Conservation (phyloP, 2,888 invertebrate species). For the Lepidochitona cinerea region DNA sequence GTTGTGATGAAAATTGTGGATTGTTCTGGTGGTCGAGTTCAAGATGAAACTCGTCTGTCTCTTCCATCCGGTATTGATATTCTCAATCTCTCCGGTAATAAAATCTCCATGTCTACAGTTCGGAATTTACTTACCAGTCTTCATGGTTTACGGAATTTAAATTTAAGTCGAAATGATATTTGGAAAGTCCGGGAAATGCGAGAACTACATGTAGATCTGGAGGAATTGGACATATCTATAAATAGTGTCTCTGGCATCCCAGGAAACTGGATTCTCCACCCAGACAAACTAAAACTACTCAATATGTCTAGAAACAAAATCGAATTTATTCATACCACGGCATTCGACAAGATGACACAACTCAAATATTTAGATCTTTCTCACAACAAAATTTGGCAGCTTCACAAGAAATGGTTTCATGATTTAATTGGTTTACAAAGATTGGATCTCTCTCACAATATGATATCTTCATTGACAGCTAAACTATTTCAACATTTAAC, state of each 20-base stretch:
- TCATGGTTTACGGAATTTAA: not conserved
- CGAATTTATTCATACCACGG: not conserved
- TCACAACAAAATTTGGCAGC: not conserved
- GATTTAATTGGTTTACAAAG: not conserved
- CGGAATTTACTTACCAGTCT: not conserved
- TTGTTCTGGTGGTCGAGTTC: not conserved
- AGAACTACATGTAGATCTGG: not conserved
- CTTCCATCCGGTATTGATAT: not conserved
- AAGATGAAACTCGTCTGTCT: not conserved
- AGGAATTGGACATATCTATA: not conserved
- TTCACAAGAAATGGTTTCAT: not conserved
- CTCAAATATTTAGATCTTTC: not conserved
- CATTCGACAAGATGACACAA: not conserved
- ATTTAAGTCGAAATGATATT: not conserved
- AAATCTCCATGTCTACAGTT: not conserved
- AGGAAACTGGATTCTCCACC: not conserved
- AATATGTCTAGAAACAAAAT: not conserved
- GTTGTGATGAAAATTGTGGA: not conserved
- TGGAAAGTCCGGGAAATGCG: not conserved
- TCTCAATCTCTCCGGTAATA: not conserved
- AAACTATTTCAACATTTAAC: not conserved
- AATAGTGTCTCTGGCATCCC: not conserved
- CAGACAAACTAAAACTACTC: not conserved
- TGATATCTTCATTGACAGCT: not conserved
- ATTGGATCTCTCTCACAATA: not conserved